These are phyloP conservation scores for Centropristis striata DNA, from an alignment of 2,113 vertebrate genomes.

Conservation along the genomic window DNA sequence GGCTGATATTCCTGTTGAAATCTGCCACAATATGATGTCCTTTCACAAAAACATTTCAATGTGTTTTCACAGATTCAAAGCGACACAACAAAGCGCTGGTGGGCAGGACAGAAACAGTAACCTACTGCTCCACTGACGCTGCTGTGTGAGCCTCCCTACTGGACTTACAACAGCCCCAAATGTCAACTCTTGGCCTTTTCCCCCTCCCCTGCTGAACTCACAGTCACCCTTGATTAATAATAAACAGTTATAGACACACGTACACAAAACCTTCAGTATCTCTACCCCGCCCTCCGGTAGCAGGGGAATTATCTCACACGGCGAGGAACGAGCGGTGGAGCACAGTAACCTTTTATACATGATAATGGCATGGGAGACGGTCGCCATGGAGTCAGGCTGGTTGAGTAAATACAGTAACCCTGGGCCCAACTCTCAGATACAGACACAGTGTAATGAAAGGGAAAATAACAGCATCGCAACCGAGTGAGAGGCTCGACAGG, in stretches of 20 bases:
- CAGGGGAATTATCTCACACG: slow-evolving; percentile 44
- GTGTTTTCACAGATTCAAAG: slow-evolving; percentile 21
- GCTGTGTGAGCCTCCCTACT: slow-evolving; percentile 49
- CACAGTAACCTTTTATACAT: slow-evolving; percentile 36
- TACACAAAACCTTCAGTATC: slow-evolving; percentile 25
- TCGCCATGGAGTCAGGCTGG: slow-evolving; percentile 52
- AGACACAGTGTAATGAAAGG: slow-evolving; percentile 29
- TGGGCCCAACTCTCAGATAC: slow-evolving; percentile 7
- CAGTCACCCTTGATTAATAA: slow-evolving; percentile 67
- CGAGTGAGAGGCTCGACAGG: not conserved
- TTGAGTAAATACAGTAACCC: slow-evolving; percentile 46
- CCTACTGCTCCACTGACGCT: slow-evolving; percentile 55
- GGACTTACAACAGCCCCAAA: slow-evolving; percentile 65
- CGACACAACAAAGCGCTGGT: slow-evolving; percentile 53
- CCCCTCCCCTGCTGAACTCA: slow-evolving; percentile 57
- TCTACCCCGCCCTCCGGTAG: not conserved
- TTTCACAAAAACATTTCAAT: slow-evolving; percentile 15
- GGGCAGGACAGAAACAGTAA: slow-evolving; percentile 57
- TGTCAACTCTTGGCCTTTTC: slow-evolving; percentile 64
- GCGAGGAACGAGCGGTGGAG: slow-evolving; percentile 21
- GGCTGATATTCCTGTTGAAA: slow-evolving; percentile 5
- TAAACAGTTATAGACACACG: slow-evolving; percentile 47
- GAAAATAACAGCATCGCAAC: slow-evolving; percentile 31
- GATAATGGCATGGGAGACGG: slow-evolving; percentile 36
- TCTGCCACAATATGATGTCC: slow-evolving; percentile 2